A percentile compares a stretch with the other conserved stretches of the same genome.
Conservation (phyloP, 2,797 vertebrate genomes). For the Mormyrus proboscirostris region DNA sequence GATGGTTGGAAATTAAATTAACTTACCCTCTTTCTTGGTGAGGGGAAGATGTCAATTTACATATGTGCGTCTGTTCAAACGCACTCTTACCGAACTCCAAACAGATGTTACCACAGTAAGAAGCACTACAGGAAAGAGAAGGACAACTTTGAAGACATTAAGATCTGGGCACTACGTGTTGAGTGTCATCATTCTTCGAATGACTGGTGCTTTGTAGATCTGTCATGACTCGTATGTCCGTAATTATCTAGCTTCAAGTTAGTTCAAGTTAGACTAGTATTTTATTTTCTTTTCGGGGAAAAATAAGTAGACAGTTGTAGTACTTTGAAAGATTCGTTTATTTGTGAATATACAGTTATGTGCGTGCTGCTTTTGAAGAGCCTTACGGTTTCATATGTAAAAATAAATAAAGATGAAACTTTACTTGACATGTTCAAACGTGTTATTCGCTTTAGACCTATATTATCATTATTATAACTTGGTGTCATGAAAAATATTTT, state of each 20-base stretch:
- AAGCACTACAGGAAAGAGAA: constrained; percentile 14
- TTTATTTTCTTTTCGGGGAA: background rate
- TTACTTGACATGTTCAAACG: background rate
- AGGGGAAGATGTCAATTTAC: constrained; percentile 84
- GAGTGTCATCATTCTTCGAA: constrained; percentile 3
- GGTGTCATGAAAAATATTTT: background rate
- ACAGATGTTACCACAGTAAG: constrained; percentile 23
- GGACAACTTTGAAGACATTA: constrained; percentile 23
- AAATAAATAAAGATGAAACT: background rate
- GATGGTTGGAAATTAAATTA: background rate
- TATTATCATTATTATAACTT: background rate
- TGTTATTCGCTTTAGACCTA: background rate
- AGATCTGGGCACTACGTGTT: constrained; percentile 13
- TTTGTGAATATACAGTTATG: background rate
- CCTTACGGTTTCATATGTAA: background rate
- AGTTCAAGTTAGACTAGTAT: background rate
- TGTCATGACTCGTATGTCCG: background rate
- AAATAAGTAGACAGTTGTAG: background rate
- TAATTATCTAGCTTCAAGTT: background rate
- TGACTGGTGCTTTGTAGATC: background rate
- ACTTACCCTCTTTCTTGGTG: constrained; percentile 49
- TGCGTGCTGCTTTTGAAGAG: background rate
- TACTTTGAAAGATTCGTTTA: background rate
- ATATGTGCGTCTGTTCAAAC: constrained; percentile 78
- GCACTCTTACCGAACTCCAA: constrained; percentile 13